Evolutionary conservation across 1,140 invertebrate species (phyloP), one percentile per base, ranked within the genome.

Genomic region (Varroa destructor): DNA sequence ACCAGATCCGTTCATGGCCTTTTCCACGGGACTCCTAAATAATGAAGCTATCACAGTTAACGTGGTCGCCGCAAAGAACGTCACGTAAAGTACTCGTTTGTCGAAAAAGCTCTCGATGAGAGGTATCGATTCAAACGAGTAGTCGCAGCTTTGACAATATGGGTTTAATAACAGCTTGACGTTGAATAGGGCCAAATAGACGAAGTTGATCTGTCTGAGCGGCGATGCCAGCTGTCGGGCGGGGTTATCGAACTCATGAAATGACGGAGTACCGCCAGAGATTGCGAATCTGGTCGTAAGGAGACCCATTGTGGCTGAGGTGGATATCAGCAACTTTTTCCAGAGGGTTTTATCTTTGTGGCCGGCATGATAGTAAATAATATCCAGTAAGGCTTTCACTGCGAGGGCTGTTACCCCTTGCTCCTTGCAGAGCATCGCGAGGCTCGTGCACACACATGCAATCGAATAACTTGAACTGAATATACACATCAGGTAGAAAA

Each of bases 341-440:
- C 61, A 67, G 12, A 40, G 61, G 36, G 12, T 40, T 14, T 37
- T 1, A 37, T 40, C 36, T 14, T 40, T 40, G 12, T 37, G 61
- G 14, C 46, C 46, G 61, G 1, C 12, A 12, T 36, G 12, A 67
- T 40, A 46, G 12, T 67, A 46, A 8, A 40, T 40, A 3, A 67
- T 3, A 37, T 67, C 61, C 14, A 67, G 61, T 14, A 37, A 67
- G 46, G 37, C 61, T 40, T 67, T 67, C 2, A 67, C 61, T 2
- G 91, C 91, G 78, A 91, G 80, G 64, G 88, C 86, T 71, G 90
- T 93, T 55, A 97, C 87, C 10, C 92, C 93, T 80, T 89, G 91
- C 81, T 97, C 93, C 81, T 97, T 97, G 78, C 87, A 92, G 43
- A 97, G 79, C 83, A 93, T 89, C 58, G 89, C 87, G 36, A 84